These are phyloP conservation scores for Dolichomitus sp. DNA, from an alignment of 2,888 invertebrate species.

Conservation along the genomic window DNA sequence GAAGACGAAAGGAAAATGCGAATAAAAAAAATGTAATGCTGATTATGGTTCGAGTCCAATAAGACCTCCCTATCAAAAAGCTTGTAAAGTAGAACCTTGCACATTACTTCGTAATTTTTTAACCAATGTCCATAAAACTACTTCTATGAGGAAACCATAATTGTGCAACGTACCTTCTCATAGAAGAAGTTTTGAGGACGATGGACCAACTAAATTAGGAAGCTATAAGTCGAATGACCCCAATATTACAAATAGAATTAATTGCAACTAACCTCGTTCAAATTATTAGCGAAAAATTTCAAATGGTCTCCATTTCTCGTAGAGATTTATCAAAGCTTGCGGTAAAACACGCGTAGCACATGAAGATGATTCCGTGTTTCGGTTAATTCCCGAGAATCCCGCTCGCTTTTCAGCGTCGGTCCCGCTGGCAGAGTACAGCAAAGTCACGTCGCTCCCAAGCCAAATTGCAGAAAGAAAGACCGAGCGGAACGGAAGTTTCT, in stretches of 20 bases:
- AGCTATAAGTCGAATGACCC: background rate
- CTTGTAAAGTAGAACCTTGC: too few relatives aligned
- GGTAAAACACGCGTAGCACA: conserved; percentile 1
- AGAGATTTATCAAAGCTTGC: background rate
- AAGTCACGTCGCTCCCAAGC: background rate
- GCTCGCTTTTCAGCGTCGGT: background rate
- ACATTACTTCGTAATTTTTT: too few relatives aligned
- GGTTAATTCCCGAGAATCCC: background rate
- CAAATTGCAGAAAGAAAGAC: conserved; percentile 40
- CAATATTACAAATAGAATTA: background rate
- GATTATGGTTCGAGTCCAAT: too few relatives aligned
- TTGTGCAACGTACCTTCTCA: too few relatives aligned
- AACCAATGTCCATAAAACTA: too few relatives aligned
- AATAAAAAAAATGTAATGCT: too few relatives aligned
- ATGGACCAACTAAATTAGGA: too few relatives aligned
- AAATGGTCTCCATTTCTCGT: background rate
- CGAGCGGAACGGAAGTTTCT: conserved; percentile 57
- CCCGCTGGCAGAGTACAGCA: background rate
- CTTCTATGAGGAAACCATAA: too few relatives aligned
- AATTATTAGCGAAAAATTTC: background rate
- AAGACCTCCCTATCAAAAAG: too few relatives aligned
- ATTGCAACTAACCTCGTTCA: background rate
- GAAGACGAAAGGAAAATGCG: too few relatives aligned
- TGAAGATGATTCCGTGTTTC: conserved; percentile 13
- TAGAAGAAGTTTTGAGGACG: too few relatives aligned